A percentile compares a stretch with the other conserved stretches of the same genome.
phyloP scores from a whole-genome alignment of 2,888 invertebrate species.

The Lasioglossum figueresi region DNA sequence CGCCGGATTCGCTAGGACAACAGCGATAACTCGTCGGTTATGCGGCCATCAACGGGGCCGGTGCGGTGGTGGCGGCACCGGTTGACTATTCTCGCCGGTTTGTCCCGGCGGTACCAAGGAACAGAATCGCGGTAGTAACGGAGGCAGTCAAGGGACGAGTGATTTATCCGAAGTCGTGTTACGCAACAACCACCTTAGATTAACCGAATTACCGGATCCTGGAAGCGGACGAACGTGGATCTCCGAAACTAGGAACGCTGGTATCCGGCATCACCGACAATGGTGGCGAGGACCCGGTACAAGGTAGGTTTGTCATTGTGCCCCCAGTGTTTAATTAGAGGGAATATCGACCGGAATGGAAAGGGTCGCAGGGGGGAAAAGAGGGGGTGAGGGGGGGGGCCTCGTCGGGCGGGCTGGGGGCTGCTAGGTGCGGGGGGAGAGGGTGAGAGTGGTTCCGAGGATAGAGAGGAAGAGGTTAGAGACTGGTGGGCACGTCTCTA shows the following conservation, averaged over 20 bases:
- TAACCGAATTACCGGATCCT: constrained; percentile 79
- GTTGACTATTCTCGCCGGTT: background rate
- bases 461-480: constrained; percentile 59
- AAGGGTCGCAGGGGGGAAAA: constrained; percentile 61
- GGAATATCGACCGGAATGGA: constrained; percentile 76
- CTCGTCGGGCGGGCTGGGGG: background rate
- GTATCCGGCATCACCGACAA: constrained; percentile 58
- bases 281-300: constrained; percentile 66
- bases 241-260: constrained; percentile 33
- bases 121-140: constrained; percentile 54
- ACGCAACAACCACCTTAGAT: constrained; percentile 80
- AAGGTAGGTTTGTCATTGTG: constrained; percentile 81
- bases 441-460: constrained; percentile 53
- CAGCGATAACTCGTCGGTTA: constrained; percentile 3
- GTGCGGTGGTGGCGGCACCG: background rate
- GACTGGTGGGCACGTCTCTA: constrained; percentile 75
- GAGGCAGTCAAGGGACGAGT: constrained; percentile 74
- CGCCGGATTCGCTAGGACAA: background rate
- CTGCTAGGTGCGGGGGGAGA: background rate
- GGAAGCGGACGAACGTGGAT: constrained; percentile 52
- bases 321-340: constrained; percentile 81
- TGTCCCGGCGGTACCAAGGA: constrained; percentile 37
- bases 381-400: background rate
- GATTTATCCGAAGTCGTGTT: constrained; percentile 77
- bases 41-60: constrained; percentile 1